Evolutionary conservation across 2,888 invertebrate genomes (phyloP).

Genomic region (Tetramorium bicarinatum): DNA sequence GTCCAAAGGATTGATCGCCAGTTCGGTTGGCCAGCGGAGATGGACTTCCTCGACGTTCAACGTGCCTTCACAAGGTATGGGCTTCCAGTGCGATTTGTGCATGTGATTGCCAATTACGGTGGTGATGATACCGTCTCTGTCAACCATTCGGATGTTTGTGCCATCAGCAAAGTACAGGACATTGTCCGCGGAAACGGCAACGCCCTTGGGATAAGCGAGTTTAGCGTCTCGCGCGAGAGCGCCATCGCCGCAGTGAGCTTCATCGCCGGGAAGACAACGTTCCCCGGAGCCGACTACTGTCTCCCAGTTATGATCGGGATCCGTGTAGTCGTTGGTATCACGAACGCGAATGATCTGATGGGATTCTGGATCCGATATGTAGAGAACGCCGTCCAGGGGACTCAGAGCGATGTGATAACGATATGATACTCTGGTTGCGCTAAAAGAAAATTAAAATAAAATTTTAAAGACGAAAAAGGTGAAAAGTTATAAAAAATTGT

Average conservation of each 20-base stretch:
- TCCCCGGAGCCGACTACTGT: slow-evolving; percentile 98
- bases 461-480: neutral
- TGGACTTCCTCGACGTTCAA: slow-evolving; percentile 97
- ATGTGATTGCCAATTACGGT: slow-evolving; percentile 97
- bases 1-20: slow-evolving; percentile 97
- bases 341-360: slow-evolving; percentile 97
- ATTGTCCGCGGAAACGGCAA: slow-evolving; percentile 97
- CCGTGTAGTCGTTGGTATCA: slow-evolving; percentile 93
- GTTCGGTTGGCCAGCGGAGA: slow-evolving; percentile 97
- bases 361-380: slow-evolving; percentile 98
- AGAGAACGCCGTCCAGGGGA: slow-evolving; percentile 96
- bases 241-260: slow-evolving; percentile 98
- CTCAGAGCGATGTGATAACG: slow-evolving; percentile 98
- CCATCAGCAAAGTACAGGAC: slow-evolving; percentile 98
- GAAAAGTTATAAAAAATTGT: neutral
- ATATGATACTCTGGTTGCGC: slow-evolving; percentile 97
- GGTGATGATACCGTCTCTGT: slow-evolving; percentile 96
- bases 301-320: slow-evolving; percentile 97
- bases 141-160: slow-evolving; percentile 97
- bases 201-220: slow-evolving; percentile 98
- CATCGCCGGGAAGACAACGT: slow-evolving; percentile 96
- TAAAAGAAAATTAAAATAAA: slow-evolving; percentile 80
- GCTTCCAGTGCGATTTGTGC: slow-evolving; percentile 97
- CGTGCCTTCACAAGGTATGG: slow-evolving; percentile 96
- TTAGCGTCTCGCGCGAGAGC: slow-evolving; percentile 97